Evolutionary conservation across 2,888 invertebrate genomes (phyloP), one percentile per base, ranked within the genome.

Genomic region (Nebria brevicollis): DNA sequence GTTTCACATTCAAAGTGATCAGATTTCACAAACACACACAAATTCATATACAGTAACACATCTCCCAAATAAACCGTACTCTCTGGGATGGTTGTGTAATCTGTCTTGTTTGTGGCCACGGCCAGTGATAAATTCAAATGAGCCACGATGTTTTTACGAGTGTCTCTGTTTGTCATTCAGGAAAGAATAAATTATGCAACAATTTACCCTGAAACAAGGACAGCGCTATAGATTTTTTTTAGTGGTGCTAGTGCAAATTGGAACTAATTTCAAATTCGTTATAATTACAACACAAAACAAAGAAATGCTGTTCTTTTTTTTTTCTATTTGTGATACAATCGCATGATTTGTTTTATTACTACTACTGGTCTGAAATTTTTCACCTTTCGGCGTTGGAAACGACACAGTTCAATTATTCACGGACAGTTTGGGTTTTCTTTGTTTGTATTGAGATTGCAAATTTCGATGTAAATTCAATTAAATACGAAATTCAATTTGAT

Each of bases 1-100:
- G 54, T 54, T 54, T 54, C 54, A 54, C 54, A 54, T 54, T 54
- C 54, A 54, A 54, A 54, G 54, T 54, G 54, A 54, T 54, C 54
- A 54, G 54, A 54, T 54, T 54, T 54, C 54, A 8, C 11, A 54
- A 54, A 54, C 66, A 66, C 66, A 66, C 11, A n/a, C 66, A 66
- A 13, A n/a, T 20, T 25, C 13, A 66, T 25, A 66, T 66, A 66
- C 66, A 66, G 25, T 26, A 13, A 26, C 70, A 70, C 26, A 11
- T 70, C 70, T 20, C 5, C 34, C 34, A 34, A 34, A 34, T 34
- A 34, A 1, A 34, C 34, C 34, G 34, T 34, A 34, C 34, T 34
- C 34, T 34, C 70, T 70, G 10, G 11, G 26, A 25, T 70, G 20
- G 26, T 70, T 25, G 66, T 66, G 25, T 8, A 66, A 25, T n/a